Evolutionary conservation across 2,888 invertebrate genomes (phyloP).

Genomic region (Zeuzera pyrina): DNA sequence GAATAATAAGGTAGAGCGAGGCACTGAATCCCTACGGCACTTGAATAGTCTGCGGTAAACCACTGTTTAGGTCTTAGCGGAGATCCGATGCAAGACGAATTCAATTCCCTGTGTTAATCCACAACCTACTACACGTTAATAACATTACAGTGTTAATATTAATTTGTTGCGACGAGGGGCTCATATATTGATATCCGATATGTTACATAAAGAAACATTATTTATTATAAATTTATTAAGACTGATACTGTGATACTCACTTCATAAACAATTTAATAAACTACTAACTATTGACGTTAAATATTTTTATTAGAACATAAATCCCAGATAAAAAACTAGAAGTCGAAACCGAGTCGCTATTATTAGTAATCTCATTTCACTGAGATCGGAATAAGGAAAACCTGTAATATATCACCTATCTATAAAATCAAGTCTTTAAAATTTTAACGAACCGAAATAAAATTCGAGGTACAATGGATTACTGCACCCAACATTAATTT

Average conservation of each 20-base stretch:
- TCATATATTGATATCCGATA: no score
- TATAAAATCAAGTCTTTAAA: constrained; percentile 22
- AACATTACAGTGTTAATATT: no score
- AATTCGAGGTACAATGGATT: constrained; percentile 41
- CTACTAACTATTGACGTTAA: no score
- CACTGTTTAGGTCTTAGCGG: not conserved
- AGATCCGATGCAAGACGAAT: not conserved
- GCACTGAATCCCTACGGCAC: constrained; percentile 36
- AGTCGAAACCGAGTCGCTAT: not conserved
- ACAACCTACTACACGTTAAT: no score
- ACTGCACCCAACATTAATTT: constrained; percentile 48
- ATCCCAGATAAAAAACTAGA: not conserved
- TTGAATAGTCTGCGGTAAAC: constrained; percentile 32
- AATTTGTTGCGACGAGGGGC: no score
- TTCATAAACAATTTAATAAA: no score
- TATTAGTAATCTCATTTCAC: not conserved
- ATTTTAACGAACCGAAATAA: constrained; percentile 30
- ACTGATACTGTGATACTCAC: no score
- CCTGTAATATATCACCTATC: no score
- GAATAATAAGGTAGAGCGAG: constrained; percentile 43
- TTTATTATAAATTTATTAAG: no score
- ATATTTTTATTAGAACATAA: not conserved
- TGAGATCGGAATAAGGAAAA: no score
- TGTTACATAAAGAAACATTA: no score
- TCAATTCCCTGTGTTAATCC: not conserved